Conservation (phyloP, 2,888 invertebrate species). For the Drosophila antonietae region DNA sequence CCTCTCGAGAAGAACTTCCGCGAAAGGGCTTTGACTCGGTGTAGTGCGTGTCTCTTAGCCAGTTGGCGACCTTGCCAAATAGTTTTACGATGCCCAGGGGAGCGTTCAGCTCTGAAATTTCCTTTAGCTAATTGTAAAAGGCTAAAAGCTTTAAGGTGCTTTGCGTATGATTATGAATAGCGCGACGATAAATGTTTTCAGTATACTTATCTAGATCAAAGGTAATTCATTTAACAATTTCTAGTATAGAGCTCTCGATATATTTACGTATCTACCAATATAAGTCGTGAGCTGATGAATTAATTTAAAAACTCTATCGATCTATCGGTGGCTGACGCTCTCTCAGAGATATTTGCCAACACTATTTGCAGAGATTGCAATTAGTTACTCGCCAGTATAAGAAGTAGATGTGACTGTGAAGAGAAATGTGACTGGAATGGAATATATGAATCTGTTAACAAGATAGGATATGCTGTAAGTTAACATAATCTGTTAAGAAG, state of each 20-base stretch:
- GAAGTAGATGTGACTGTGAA: background rate
- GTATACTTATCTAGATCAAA: background rate
- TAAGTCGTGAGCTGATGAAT: too few species aligned
- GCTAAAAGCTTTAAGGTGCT: background rate
- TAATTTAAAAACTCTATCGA: too few species aligned
- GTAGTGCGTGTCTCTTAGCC: background rate
- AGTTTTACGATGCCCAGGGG: conserved; percentile 25
- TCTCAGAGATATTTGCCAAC: too few species aligned
- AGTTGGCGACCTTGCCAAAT: conserved; percentile 44
- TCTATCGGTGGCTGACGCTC: background rate
- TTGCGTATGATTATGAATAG: background rate
- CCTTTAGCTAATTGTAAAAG: background rate
- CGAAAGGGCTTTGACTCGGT: too few species aligned
- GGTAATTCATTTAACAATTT: background rate
- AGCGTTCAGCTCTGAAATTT: background rate
- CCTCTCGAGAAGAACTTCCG: background rate
- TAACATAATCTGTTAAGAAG: too few species aligned
- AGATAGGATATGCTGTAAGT: too few species aligned
- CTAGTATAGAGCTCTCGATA: background rate
- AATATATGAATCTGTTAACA: too few species aligned
- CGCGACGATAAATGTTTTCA: background rate
- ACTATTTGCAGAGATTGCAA: too few species aligned
- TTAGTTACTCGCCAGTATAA: background rate
- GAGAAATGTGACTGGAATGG: background rate
- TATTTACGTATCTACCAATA: background rate